Evolutionary conservation across 2,797 vertebrate species (phyloP), one percentile per base, ranked within the genome.

Genomic region (Sphenopsis melanotis): DNA sequence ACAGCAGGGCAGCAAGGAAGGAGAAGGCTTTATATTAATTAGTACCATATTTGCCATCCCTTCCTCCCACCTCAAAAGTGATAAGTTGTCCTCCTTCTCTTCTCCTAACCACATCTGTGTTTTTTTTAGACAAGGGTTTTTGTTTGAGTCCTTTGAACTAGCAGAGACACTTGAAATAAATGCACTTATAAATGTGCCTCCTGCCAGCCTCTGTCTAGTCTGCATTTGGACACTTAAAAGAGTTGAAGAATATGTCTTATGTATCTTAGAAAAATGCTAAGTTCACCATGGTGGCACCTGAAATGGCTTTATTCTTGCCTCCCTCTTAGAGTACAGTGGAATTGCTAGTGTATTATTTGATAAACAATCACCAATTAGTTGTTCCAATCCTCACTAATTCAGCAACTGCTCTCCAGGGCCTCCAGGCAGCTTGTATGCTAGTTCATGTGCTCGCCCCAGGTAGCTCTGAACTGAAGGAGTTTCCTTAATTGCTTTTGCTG

Each of bases 331-430:
- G 36, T 87, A 57, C 70, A 60, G 69, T 69, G 50, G 79, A 92
- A 91, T 30, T 79, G 74, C 81, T 86, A 60, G 71, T 63, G 65
- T 90, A 75, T 93, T 92, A 90, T 95, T 96, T 96, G 94, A 94
- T 95, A 94, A 96, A 92, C 87, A 95, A 82, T 92, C 93, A 82
- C 91, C 80, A 95, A 95, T 96, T 95, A 95, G 93, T 90, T 24
- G 11, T 90, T 95, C 91, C 72, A 92, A 19, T 89, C 78, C 86
- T 81, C 79, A 65, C 83, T 93, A 83, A 94, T 93, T 86, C 87
- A 85, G 88, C 85, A 81, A 39, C 84, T 94, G 79, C 86, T 94
- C 92, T 91, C 88, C 82, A 74, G 94, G 90, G 93, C 87, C 81
- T 93, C 76, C 59, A 84, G 83, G 94, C 91, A 94, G 75, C 71